Base-by-base conservation (phyloP, 2,888 invertebrate genomes). In the Lasioglossum figueresi region DNA sequence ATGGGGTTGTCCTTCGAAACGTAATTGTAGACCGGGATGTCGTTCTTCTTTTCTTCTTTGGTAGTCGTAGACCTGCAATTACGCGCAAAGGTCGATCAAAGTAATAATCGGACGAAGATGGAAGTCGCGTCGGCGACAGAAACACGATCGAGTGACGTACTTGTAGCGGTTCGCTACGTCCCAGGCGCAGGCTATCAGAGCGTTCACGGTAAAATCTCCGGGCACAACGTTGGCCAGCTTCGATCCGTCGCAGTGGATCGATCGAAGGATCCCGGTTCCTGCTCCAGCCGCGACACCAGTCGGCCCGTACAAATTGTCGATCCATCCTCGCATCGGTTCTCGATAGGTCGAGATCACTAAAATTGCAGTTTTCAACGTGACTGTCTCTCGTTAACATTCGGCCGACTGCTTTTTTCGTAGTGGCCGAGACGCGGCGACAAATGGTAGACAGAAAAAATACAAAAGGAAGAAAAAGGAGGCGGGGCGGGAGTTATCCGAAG, bases 221-320 rank as follows among this genome's bases (percentile, higher is more conserved):
- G 98, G 98, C 0, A 98, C 97, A 94, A 99, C 96, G 93, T 98
- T 98, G 0, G 98, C 98, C 1, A 97, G 96, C 31, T 96, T 96
- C 0, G 96, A 95, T 0, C 95, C 95, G 90, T 97, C 96, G 93
- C 97, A 97, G 88, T 97, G 97, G 95, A 98, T 96, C 0, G 98
- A 96, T 87, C 97, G 96, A 23, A 98, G 95, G 0, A 98, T 96
- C 83, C 99, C 99, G 40, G 97, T 97, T 0, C 98, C 97, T 6
- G 97, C 97, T 0, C 97, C 97, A 19, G 97, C 96, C 88, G 96
- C 97, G 66, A 96, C 96, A 0, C 97, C 98, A 12, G 98, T 98
- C 0, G 98, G 98, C 6, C 99, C 99, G 93, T 99, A 99, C 91
- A 98, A 96, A 92, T 98, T 99, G 95, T 98, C 98, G 27, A 98